These are phyloP conservation scores for Macropus fuliginosus DNA, from an alignment of 2,797 vertebrate genomes.

Conservation along the genomic window DNA sequence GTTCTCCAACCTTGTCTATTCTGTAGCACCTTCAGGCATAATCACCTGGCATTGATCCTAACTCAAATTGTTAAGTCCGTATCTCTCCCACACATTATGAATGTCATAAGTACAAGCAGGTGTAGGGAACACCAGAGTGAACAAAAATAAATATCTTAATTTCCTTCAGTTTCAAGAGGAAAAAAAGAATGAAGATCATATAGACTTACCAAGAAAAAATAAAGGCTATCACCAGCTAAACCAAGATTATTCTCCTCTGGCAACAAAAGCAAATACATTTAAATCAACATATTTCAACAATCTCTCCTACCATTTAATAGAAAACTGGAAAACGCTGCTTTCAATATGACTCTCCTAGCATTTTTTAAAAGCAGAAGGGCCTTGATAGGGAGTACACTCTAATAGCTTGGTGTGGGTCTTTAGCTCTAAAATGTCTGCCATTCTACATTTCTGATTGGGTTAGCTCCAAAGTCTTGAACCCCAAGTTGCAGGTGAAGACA, in stretches of 20 bases:
- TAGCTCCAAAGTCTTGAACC: slow-evolving; percentile 8
- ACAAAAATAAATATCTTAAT: background rate
- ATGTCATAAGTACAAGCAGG: background rate
- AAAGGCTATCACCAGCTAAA: background rate
- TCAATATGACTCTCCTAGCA: background rate
- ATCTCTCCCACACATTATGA: background rate
- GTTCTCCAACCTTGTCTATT: background rate
- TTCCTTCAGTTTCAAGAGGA: background rate
- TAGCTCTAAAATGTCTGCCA: background rate
- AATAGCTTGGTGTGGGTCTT: background rate
- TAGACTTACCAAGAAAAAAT: slow-evolving; percentile 20
- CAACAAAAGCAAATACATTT: background rate
- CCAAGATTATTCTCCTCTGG: background rate
- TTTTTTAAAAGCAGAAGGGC: background rate
- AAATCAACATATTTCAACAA: background rate
- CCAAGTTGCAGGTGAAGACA: background rate
- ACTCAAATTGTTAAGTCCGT: background rate
- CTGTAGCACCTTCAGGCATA: background rate
- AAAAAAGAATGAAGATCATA: slow-evolving; percentile 7
- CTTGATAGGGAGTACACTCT: background rate
- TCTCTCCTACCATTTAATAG: background rate
- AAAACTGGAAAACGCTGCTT: background rate
- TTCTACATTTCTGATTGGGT: background rate
- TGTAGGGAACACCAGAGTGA: background rate
- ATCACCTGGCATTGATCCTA: background rate